Evolutionary conservation across 1,140 invertebrate species (phyloP), one percentile per base, ranked within the genome.

Genomic region (Grapholita molesta): DNA sequence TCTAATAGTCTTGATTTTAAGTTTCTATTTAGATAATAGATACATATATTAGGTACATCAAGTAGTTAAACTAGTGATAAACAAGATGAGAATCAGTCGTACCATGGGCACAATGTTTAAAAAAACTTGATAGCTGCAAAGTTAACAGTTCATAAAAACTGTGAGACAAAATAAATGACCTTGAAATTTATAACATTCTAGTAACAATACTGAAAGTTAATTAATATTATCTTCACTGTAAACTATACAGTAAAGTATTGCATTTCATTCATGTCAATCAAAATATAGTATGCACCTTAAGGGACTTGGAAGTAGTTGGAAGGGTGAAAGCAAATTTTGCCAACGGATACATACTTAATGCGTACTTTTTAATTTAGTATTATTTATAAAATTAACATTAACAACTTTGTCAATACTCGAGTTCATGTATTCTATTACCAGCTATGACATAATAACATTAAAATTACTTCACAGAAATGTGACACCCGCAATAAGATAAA

Each of bases 401-500:
- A 57, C 9, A 23, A 11, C 38, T 70, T 18, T 3, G 33, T 57
- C 42, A 33, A 35, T 68, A 70, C 48, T 75, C 48, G 28, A 57
- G 48, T 64, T 30, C 64, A 12, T 70, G 72, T 70, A 71, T 73
- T 88, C 87, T 91, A 91, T 87, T 88, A 85, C 71, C 81, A 83
- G 86, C 77, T 88, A 91, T 91, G 89, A 91, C 89, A 91, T 91
- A 89, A 91, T 88, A 80, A 71, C 76, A 75, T 68, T 82, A 83
- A 88, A 86, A 82, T 89, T 88, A 81, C 82, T 83, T 83, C 77
- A 85, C 72, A 72, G 55, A 61, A 61, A 90, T 77, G 77, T 88
- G 88, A 90, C 82, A 90, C 87, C 78, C 77, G 70, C 72, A 70
- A 71, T 52, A 69, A 68, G 30, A 55, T 12, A 35, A 66, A 35